Base-by-base conservation (phyloP, 2,113 vertebrate species). In the Bubalus kerabau region DNA sequence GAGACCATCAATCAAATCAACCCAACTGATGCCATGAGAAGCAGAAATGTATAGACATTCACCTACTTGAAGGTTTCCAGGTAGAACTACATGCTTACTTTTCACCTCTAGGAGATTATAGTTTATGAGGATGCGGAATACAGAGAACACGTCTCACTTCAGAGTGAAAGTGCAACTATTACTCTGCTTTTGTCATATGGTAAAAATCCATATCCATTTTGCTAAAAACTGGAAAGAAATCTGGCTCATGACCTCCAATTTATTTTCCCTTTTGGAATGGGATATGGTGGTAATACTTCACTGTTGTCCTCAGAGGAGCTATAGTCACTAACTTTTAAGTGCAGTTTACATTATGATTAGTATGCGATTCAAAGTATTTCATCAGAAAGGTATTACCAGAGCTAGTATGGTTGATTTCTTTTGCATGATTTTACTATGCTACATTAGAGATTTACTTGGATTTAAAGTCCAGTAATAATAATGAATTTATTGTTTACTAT, bases 201-300 rank as follows among this genome's bases (percentile, higher is more conserved):
- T 96, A 50, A 96, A 67, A 98, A 74, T 95, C 81, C 19, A 95
- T n/a, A 93, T 23, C 12, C 19, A 94, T 96, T 90, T 97, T 93
- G 3, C 91, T 87, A 78, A 95, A 87, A 98, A 6, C 30, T 67
- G 60, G 36, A 76, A 97, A 30, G 3, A 96, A 60, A 97, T 96
- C 83, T 90, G 60, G 74, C 54, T 97, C 74, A 84, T 92, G 94
- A 80, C 3, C 54, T 96, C 97, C 83, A 83, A 97, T 97, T 95
- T 95, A 60, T 95, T 87, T 98, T 90, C 71, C 56, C 48, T 94
- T 97, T 97, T 92, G 87, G 96, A 92, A 96, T 78, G 81, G 80
- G 87, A 95, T 96, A 97, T 50, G 46, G 56, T 85, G 59, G 32
- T 88, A 76, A 85, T 94, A 76, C 52, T 92, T 97, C 43, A 93